Percentiles rank a stretch among this genome's conserved stretches.
Evolutionary conservation across 2,888 invertebrate species (phyloP).

Genomic region (Nymphalis urticae): DNA sequence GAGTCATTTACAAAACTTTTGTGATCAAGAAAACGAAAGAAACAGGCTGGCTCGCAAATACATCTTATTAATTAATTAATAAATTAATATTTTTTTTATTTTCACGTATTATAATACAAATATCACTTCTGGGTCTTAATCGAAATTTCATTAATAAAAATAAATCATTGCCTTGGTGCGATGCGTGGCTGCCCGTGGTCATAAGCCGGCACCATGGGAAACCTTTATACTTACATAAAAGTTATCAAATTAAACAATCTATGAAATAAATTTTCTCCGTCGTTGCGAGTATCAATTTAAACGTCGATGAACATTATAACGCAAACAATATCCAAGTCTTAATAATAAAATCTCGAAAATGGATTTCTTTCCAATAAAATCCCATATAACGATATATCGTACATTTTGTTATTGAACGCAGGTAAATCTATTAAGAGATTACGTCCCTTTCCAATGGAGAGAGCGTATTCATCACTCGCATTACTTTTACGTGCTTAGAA

Average conservation of each 20-base stretch:
- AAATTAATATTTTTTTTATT: too few relatives aligned
- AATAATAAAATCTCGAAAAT: slow-evolving; percentile 17
- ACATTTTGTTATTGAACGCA: slow-evolving; percentile 37
- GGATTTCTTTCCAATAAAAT: slow-evolving; percentile 29
- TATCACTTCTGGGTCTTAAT: too few relatives aligned
- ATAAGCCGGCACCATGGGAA: too few relatives aligned
- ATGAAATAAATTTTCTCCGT: background rate
- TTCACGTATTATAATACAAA: too few relatives aligned
- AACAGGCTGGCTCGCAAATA: too few relatives aligned
- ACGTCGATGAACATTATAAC: background rate
- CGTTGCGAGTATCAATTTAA: background rate
- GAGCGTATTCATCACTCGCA: slow-evolving; percentile 38
- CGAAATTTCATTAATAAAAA: too few relatives aligned
- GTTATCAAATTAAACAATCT: background rate
- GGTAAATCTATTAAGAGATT: slow-evolving; percentile 42
- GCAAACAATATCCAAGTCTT: background rate
- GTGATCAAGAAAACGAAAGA: too few relatives aligned
- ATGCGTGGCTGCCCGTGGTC: too few relatives aligned
- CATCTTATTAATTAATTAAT: too few relatives aligned
- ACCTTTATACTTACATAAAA: background rate
- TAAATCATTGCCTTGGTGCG: too few relatives aligned
- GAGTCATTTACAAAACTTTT: too few relatives aligned
- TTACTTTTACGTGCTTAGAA: slow-evolving; percentile 33
- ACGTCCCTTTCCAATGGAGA: slow-evolving; percentile 35
- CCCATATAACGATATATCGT: slow-evolving; percentile 32